Evolutionary conservation across 37 sponge, comb jelly and placozoan species (phyloP), one percentile per base, ranked within the genome.

Genomic region (Oopsacas minuta): DNA sequence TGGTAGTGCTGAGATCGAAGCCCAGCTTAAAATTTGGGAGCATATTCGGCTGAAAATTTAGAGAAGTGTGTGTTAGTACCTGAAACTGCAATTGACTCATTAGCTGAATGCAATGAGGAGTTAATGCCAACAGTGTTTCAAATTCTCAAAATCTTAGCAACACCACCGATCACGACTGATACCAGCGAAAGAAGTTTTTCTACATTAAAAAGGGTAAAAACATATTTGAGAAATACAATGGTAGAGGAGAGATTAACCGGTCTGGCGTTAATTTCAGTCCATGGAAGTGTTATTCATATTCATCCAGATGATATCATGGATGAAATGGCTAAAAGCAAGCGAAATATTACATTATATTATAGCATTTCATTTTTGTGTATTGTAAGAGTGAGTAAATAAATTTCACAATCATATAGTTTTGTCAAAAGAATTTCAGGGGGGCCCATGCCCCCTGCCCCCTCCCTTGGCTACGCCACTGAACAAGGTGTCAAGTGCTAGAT

Each of bases 151-250:
- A 61, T 61, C 22, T 61, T 61, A 32, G 30, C 75, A 25, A 61
- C 75, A 34, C 28, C 28, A 61, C 75, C 75, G 28, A 61, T 61
- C 75, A 61, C 75, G 28, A 61, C 75, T 61, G 75, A 25, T 61
- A 61, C 75, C 22, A 61, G 75, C 28, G 75, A 61, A 61, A 61
- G 75, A 61, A 61, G 75, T 61, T 61, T 61, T 34, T 61, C 7
- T 32, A 61, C 75, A 32, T 61, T 61, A 34, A 61, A 61, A 61
- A 25, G 75, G 32, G 28, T 61, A 32, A 3, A 17, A 3, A 61
- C 75, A 34, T 61, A 61, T 61, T 61, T 61, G 28, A 61, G 75
- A 61, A 61, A 61, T 61, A 61, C 75, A 7, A n/a, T 61, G 75
- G 75, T 25, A 61, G 75, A 61, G 28, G 75, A 61, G 75, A 25